Conservation (phyloP, 2,797 vertebrate species). For the Rhabdomys pumilio region DNA sequence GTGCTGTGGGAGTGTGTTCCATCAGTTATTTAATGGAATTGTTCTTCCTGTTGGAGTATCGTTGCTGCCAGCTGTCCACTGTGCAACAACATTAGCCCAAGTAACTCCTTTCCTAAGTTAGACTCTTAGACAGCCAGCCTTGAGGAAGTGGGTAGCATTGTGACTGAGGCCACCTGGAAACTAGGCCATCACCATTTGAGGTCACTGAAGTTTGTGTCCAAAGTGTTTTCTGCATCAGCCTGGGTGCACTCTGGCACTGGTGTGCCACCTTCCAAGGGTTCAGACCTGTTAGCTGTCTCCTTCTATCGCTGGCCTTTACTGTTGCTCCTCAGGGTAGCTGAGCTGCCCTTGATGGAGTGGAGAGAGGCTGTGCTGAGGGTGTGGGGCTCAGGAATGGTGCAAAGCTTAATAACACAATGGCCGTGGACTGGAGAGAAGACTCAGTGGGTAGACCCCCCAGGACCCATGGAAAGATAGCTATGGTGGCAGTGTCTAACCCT, state of each 20-base stretch:
- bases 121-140: neutral
- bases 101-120: neutral
- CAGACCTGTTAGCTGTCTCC: neutral
- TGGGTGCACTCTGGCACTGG: neutral
- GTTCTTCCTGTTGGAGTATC: neutral
- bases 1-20: accelerated
- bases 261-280: neutral
- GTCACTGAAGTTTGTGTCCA: neutral
- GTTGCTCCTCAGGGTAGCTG: neutral
- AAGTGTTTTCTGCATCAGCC: neutral
- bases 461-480: neutral
- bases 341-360: neutral
- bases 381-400: too few species aligned
- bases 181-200: neutral
- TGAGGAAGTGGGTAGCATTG: neutral
- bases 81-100: neutral
- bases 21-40: neutral
- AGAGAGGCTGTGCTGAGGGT: neutral
- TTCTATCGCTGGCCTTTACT: neutral
- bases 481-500: neutral
- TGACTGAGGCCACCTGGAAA: neutral
- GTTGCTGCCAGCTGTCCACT: neutral
- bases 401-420: neutral
- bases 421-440: neutral
- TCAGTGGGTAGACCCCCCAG: neutral